phyloP scores from a whole-genome alignment of 2,113 vertebrate genomes.

The Desmodus rotundus region DNA sequence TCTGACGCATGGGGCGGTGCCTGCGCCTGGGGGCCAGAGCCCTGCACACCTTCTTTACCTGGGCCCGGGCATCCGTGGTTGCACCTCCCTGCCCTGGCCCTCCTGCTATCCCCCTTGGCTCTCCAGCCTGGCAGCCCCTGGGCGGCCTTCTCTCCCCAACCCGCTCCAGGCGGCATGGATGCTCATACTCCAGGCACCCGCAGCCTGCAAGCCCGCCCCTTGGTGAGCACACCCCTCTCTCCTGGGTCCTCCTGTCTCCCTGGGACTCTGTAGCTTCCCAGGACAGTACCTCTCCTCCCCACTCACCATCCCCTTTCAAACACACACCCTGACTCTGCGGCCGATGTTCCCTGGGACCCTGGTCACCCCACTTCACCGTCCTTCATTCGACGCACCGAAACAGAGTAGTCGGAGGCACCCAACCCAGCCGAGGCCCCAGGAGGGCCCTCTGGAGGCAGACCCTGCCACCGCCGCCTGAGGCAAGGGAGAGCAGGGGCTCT shows the following conservation, averaged over 20 bases:
- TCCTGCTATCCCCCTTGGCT: no score
- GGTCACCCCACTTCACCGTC: neutral
- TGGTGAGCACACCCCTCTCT: accelerated
- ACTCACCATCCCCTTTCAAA: neutral
- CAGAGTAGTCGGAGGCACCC: accelerated
- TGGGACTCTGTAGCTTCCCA: neutral
- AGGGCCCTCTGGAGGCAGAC: neutral
- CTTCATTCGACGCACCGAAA: neutral
- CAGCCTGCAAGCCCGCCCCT: accelerated
- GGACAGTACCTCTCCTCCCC: neutral
- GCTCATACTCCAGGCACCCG: neutral
- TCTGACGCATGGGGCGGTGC: accelerated
- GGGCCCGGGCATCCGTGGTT: neutral
- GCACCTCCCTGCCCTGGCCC: accelerated
- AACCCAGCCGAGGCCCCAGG: accelerated
- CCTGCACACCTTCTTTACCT: neutral
- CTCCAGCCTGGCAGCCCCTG: neutral
- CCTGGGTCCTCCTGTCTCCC: neutral
- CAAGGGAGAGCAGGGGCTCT: neutral
- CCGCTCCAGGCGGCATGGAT: neutral
- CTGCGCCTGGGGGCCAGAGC: no score
- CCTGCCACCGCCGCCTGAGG: accelerated
- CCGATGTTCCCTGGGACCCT: neutral
- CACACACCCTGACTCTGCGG: no score
- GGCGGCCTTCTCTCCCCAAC: accelerated